Conservation (phyloP, 2,888 invertebrate species). For the Pseudococcus longispinus region DNA sequence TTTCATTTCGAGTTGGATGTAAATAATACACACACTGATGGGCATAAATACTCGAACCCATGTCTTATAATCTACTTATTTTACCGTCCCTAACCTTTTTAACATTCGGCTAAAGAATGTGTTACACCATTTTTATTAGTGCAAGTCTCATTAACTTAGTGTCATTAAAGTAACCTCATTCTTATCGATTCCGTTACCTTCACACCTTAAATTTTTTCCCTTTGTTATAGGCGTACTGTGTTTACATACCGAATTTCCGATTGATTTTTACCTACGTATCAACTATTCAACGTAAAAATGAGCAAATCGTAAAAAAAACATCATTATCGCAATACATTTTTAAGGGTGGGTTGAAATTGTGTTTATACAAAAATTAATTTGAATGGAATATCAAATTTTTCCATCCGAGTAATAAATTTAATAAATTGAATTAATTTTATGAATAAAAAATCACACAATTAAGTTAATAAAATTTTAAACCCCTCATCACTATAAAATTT, state of each 20-base stretch:
- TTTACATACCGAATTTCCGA: not conserved
- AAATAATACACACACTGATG: not conserved
- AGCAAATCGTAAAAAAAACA: not conserved
- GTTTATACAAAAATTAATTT: no score
- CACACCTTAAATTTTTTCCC: not conserved
- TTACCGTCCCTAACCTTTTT: not conserved
- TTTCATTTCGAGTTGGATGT: not conserved
- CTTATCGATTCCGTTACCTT: constrained; percentile 33
- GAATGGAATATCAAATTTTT: no score
- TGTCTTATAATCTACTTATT: not conserved
- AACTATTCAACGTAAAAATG: not conserved
- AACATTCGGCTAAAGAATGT: not conserved
- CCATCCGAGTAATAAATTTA: no score
- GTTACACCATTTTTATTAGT: constrained; percentile 11
- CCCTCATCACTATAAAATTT: no score
- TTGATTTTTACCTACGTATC: not conserved
- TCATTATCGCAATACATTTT: not conserved
- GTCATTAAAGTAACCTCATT: constrained; percentile 35
- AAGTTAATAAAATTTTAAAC: no score
- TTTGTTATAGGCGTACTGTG: not conserved
- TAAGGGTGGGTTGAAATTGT: no score
- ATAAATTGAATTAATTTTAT: no score
- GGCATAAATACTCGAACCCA: not conserved
- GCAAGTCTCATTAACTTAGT: not conserved
- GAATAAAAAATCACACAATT: no score